Percentiles rank a stretch among this genome's conserved stretches.
These are phyloP conservation scores for Yponomeuta sedellus DNA, from an alignment of 2,888 invertebrate species.

Conservation along the genomic window DNA sequence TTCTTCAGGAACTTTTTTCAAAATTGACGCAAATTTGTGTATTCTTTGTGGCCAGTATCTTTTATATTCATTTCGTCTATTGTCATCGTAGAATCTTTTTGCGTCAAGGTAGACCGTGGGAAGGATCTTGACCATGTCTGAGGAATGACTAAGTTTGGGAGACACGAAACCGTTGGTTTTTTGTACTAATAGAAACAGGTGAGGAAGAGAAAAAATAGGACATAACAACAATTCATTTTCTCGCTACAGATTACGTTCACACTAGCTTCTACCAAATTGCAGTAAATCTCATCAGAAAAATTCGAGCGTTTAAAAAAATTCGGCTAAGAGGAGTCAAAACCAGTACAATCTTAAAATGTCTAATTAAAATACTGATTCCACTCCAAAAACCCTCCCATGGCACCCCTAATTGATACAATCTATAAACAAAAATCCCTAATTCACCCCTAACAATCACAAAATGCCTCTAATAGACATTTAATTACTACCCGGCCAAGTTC, in stretches of 20 bases:
- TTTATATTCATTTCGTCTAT: slow-evolving; percentile 1
- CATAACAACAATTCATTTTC: neutral
- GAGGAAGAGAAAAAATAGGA: neutral
- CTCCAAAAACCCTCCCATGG: slow-evolving; percentile 37
- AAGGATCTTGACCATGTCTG: slow-evolving; percentile 4
- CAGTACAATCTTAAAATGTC: neutral
- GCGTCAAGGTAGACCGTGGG: slow-evolving; percentile 12
- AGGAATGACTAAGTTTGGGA: neutral
- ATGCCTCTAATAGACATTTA: slow-evolving; percentile 72
- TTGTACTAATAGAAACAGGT: neutral
- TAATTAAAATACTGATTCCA: slow-evolving; percentile 27
- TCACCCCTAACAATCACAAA: slow-evolving; percentile 63
- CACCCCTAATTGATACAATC: slow-evolving; percentile 49
- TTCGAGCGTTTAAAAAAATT: no score
- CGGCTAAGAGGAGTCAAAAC: neutral
- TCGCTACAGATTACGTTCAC: neutral
- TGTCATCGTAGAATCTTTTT: slow-evolving; percentile 6
- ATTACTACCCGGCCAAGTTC: slow-evolving; percentile 61
- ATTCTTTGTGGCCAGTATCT: slow-evolving; percentile 28
- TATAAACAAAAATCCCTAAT: slow-evolving; percentile 37
- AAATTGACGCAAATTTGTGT: slow-evolving; percentile 48
- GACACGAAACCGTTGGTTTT: neutral
- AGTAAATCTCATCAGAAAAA: no score
- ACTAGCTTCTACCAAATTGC: neutral
- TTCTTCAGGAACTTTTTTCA: slow-evolving; percentile 32